A percentile compares a stretch with the other conserved stretches of the same genome.
Conservation (phyloP, 37 sponge, comb jelly and placozoan species). For the Theonella swinhoei region DNA sequence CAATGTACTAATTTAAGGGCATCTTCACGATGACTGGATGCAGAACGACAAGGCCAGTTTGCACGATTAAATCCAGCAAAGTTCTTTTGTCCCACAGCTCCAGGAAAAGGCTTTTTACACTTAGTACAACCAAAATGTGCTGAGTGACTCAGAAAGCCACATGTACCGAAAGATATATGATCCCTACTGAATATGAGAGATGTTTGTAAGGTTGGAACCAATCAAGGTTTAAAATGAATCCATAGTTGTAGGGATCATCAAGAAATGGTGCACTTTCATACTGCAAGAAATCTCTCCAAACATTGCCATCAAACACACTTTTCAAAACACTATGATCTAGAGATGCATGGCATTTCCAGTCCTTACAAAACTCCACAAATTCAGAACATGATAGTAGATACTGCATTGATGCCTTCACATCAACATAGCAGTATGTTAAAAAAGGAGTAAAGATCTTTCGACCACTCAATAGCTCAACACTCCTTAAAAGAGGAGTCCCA, state of each 20-base stretch:
- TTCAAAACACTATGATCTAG: not conserved
- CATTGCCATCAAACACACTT: conserved; percentile 28
- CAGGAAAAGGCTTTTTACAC: conserved; percentile 29
- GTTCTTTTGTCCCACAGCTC: not conserved
- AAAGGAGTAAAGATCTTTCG: too few relatives aligned
- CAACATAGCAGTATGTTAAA: too few relatives aligned
- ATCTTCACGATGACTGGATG: not conserved
- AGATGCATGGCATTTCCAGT: too few relatives aligned
- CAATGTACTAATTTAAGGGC: not conserved
- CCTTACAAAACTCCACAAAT: too few relatives aligned
- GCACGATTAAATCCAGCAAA: conserved; percentile 41
- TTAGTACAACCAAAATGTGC: conserved; percentile 33
- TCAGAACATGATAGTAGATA: too few relatives aligned
- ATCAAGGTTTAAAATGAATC: conserved; percentile 22
- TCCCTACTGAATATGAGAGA: conserved; percentile 18
- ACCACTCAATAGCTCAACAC: too few relatives aligned
- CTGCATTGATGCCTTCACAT: too few relatives aligned
- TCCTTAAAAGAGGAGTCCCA: too few relatives aligned
- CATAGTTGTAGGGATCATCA: not conserved
- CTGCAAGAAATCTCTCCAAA: conserved; percentile 19
- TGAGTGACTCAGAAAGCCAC: conserved; percentile 39
- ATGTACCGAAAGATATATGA: conserved; percentile 18
- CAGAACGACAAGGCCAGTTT: conserved; percentile 3
- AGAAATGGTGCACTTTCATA: conserved; percentile 22
- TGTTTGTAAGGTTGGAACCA: too few relatives aligned